Conservation (phyloP, 2,113 vertebrate genomes). For the Excalfactoria chinensis region DNA sequence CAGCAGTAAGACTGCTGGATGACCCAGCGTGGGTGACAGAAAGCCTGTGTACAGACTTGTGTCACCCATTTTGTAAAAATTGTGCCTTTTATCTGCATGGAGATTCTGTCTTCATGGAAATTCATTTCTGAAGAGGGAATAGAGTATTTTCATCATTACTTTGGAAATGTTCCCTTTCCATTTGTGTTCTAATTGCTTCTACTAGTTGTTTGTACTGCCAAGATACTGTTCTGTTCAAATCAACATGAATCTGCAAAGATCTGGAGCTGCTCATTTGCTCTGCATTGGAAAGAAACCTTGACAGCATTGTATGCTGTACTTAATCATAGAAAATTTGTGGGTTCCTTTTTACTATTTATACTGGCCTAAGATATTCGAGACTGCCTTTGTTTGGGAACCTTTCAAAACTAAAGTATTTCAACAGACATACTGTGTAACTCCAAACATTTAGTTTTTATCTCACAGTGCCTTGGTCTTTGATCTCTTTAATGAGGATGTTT, state of each 20-base stretch:
- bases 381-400: neutral
- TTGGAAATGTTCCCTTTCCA: neutral
- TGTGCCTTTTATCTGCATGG: neutral
- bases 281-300: neutral
- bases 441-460: neutral
- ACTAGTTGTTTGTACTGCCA: slow-evolving; percentile 10
- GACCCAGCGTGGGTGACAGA: neutral
- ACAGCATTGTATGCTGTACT: neutral
- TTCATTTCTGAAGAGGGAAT: neutral
- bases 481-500: neutral
- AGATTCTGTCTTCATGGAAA: neutral
- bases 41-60: neutral
- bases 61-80: neutral
- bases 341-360: neutral
- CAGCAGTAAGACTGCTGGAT: neutral
- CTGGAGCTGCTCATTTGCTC: neutral
- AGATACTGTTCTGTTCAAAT: neutral
- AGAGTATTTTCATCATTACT: neutral
- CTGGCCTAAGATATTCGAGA: neutral
- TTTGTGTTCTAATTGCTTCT: neutral
- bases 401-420: neutral
- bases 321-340: neutral
- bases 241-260: neutral
- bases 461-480: neutral
- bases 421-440: neutral